Evolutionary conservation across 2,797 vertebrate genomes (phyloP).

Genomic region (Enteromius mattozi): DNA sequence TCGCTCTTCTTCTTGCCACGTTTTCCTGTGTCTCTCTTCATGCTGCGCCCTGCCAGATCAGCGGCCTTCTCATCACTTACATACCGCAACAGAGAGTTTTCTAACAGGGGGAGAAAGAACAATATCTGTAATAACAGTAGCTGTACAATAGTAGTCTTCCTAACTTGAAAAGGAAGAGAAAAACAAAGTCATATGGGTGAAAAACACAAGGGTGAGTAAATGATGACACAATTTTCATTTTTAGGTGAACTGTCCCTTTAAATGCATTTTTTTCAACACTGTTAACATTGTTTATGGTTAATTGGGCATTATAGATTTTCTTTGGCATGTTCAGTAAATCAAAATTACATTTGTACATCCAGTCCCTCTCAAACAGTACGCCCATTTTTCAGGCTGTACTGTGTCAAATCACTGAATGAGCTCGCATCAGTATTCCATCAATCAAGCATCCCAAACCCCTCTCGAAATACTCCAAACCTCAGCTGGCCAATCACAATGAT

Average conservation of each 20-base stretch:
- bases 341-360: constrained; percentile 18
- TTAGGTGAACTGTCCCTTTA: not conserved
- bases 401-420: constrained; percentile 37
- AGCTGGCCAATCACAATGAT: constrained; percentile 31
- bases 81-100: constrained; percentile 90
- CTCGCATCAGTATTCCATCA: constrained; percentile 39
- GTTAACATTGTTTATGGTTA: not conserved
- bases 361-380: not conserved
- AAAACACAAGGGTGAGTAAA: not conserved
- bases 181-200: not conserved
- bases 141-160: not conserved
- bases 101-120: constrained; percentile 60
- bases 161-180: not conserved
- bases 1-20: constrained; percentile 94
- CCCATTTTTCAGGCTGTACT: constrained; percentile 8
- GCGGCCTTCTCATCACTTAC: constrained; percentile 91
- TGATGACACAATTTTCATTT: not conserved
- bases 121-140: not conserved
- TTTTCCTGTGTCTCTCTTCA: constrained; percentile 91
- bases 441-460: not conserved
- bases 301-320: constrained; percentile 1
- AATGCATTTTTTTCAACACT: not conserved
- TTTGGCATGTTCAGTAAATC: constrained; percentile 19
- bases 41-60: constrained; percentile 86
- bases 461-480: constrained; percentile 39